Evolutionary conservation across 1,140 invertebrate species (phyloP).

Genomic region (Thalassaphorura encarpata): DNA sequence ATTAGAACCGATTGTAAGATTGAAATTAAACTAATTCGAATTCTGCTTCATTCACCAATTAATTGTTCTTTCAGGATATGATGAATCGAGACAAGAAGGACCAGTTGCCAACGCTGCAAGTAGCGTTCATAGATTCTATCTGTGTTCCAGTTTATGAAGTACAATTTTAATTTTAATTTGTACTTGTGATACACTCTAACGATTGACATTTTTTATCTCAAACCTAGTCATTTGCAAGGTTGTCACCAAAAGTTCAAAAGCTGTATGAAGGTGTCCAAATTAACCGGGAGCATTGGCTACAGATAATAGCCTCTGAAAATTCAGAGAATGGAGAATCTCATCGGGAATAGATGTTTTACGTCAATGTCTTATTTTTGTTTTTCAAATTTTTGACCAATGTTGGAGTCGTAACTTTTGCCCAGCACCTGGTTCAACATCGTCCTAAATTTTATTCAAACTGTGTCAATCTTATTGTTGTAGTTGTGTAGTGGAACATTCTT

Average conservation of each 20-base stretch:
- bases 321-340: no score
- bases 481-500: no score
- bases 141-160: slow-evolving; percentile 93
- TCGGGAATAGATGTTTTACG: no score
- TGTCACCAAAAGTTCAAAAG: slow-evolving; percentile 65
- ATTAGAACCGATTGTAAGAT: slow-evolving; percentile 72
- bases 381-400: no score
- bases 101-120: slow-evolving; percentile 89
- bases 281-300: slow-evolving; percentile 74
- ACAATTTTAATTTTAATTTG: slow-evolving; percentile 23
- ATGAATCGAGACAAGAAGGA: slow-evolving; percentile 96
- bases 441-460: no score
- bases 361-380: no score
- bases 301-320: slow-evolving; percentile 47
- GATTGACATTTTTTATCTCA: not conserved
- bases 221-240: slow-evolving; percentile 63
- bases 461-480: no score
- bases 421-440: no score
- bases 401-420: no score
- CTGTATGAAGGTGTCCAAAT: slow-evolving; percentile 70
- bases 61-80: slow-evolving; percentile 59
- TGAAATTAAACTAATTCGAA: slow-evolving; percentile 4
- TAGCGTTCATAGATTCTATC: slow-evolving; percentile 91
- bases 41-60: not conserved
- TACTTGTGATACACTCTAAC: not conserved